Evolutionary conservation across 2,797 vertebrate species (phyloP), one percentile per base, ranked within the genome.

Genomic region (Crotalus adamanteus): DNA sequence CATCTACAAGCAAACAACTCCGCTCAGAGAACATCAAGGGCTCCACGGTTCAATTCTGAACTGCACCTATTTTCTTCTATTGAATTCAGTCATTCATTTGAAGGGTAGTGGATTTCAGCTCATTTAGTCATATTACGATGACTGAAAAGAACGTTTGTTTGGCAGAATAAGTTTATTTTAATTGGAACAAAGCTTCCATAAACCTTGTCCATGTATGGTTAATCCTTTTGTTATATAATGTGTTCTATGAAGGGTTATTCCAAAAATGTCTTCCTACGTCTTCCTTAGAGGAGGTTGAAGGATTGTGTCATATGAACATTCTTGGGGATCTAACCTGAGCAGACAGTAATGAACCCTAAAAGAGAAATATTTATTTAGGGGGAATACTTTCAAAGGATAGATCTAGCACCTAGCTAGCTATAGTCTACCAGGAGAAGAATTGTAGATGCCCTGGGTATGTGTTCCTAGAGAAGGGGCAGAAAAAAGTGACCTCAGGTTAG

Each of bases 151-250:
- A 51, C 42, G 3, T 47, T 61, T 47, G 22, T 61, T 8, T 91
- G 56, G 61, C 51, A 91, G 73, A 63, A 92, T 73, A 2, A 65
- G 2, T 56, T 95, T 53, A 31, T 85, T 26, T 88, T 94, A 57
- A 92, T 51, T 0, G 91, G 69, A 69, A 0, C 11, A 2, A 94
- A 86, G 47, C 26, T 56, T 78, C 73, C 18, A 6, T 47, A 5
- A 59, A 88, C 56, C 47, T 86, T 60, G 14, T 18, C 61, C 22
- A 37, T 86, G 86, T 83, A 8, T 92, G 73, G 63, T 91, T 65
- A 91, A 65, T 87, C n/a, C 37, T 88, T 16, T 26, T 51, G 26
- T 91, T 7, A 88, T 22, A 13, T 51, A 91, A 93, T 61, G 59
- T 55, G n/a, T 60, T 25, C n/a, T 0, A 0, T 86, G 90, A 78